phyloP scores from a whole-genome alignment of 1,140 invertebrate genomes.

The Cyrtorhinus lividipennis region DNA sequence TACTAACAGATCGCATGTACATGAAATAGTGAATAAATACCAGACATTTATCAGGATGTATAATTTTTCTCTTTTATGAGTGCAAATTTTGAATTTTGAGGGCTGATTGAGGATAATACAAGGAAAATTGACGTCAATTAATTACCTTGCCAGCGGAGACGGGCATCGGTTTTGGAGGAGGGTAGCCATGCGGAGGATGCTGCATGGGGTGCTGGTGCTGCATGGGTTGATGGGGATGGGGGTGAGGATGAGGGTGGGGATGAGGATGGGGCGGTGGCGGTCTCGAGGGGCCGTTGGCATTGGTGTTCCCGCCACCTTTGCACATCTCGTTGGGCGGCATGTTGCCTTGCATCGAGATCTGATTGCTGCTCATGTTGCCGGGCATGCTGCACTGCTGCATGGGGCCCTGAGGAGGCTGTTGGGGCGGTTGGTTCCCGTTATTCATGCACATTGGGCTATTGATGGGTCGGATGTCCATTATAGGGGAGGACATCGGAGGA shows the following conservation, averaged over 20 bases:
- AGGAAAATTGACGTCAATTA: background rate
- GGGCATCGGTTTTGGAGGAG: conserved; percentile 56
- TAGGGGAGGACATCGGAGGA: conserved; percentile 36
- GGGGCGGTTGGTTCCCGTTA: conserved; percentile 11
- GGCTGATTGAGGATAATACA: too few species aligned
- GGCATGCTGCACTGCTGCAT: conserved; percentile 30
- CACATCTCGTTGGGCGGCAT: conserved; percentile 22
- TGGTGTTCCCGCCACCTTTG: conserved; percentile 19
- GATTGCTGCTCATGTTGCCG: conserved; percentile 22
- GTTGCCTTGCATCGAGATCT: too few species aligned
- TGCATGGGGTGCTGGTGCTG: conserved; percentile 22
- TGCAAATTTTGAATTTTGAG: too few species aligned
- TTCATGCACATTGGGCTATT: conserved; percentile 26
- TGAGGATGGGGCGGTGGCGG: conserved; percentile 30
- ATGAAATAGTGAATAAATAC: too few species aligned
- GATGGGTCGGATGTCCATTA: conserved; percentile 32
- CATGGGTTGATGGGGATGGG: background rate
- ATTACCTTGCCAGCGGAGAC: conserved; percentile 76
- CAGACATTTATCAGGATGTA: too few species aligned
- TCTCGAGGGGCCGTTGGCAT: conserved; percentile 12
- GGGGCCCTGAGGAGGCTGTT: conserved; percentile 15
- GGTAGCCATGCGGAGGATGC: conserved; percentile 25
- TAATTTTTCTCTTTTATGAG: too few species aligned
- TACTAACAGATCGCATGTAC: too few species aligned
- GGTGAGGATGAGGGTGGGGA: conserved; percentile 28